Percentiles rank a stretch among this genome's conserved stretches.
These are phyloP conservation scores for Sciurus carolinensis DNA, from an alignment of 2,797 vertebrate genomes.

Conservation along the genomic window DNA sequence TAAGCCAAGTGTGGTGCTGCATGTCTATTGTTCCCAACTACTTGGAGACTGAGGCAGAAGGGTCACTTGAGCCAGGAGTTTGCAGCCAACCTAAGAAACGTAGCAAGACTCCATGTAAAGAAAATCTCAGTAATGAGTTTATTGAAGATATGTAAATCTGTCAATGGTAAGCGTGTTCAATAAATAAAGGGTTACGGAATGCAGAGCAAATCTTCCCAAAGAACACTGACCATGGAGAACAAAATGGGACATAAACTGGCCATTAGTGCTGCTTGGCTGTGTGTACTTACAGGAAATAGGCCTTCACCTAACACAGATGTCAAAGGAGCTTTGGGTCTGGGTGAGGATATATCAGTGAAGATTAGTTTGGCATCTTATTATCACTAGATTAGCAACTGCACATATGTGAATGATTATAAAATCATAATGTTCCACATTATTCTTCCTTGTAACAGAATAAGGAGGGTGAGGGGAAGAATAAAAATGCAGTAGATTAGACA, in stretches of 20 bases:
- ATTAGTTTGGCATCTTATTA: background rate
- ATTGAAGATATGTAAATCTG: background rate
- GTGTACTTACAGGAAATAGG: background rate
- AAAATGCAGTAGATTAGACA: too few relatives aligned
- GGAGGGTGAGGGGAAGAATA: too few relatives aligned
- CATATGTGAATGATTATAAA: conserved; percentile 48
- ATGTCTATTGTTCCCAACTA: background rate
- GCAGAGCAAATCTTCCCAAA: background rate
- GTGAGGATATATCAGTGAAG: background rate
- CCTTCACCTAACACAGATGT: background rate
- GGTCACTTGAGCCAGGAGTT: background rate
- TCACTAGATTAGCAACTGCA: background rate
- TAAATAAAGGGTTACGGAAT: conserved; percentile 10
- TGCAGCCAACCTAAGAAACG: background rate
- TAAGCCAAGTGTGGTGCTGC: background rate
- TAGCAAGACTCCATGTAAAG: background rate
- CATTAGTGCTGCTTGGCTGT: background rate
- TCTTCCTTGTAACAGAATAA: conserved; percentile 5
- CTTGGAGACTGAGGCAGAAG: background rate
- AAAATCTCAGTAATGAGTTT: background rate
- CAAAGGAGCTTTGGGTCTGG: background rate
- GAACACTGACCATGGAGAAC: background rate
- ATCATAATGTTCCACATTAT: background rate
- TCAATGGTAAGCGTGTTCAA: background rate
- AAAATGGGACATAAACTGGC: background rate